phyloP scores from a whole-genome alignment of 2,797 vertebrate genomes.

The Crax fasciolata region DNA sequence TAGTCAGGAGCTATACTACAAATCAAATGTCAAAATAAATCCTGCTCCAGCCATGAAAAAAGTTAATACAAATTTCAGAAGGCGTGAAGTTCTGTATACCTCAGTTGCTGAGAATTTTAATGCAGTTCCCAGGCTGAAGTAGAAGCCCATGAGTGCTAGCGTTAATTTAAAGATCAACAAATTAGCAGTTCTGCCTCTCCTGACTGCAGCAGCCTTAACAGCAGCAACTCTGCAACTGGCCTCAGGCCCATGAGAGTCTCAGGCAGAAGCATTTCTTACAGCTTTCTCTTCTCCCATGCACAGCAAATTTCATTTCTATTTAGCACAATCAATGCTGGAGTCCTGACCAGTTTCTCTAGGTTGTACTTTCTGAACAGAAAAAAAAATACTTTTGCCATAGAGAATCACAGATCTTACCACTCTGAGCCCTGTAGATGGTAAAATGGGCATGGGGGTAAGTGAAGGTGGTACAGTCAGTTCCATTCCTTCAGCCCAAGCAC shows the following conservation, averaged over 20 bases:
- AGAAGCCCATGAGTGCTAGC: constrained; percentile 3
- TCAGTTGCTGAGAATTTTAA: constrained; percentile 42
- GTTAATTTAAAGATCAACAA: constrained; percentile 56
- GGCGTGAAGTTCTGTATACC: neutral
- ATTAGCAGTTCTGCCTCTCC: constrained; percentile 36
- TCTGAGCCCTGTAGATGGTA: neutral
- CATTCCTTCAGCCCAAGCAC: neutral
- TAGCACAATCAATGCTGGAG: neutral
- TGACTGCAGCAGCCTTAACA: constrained; percentile 3
- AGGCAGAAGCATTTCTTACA: neutral
- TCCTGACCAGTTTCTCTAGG: neutral
- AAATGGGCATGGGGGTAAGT: accelerated
- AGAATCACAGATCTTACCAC: neutral
- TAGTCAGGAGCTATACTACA: neutral
- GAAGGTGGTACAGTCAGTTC: neutral
- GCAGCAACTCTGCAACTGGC: neutral
- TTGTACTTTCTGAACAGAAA: neutral
- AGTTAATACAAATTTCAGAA: constrained; percentile 52
- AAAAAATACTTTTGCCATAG: neutral
- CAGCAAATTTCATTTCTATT: constrained; percentile 33
- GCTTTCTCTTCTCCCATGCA: neutral
- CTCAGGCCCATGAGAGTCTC: neutral
- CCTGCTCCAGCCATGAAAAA: constrained; percentile 8
- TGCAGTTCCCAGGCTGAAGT: constrained; percentile 19
- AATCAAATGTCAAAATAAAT: constrained; percentile 31